phyloP scores from a whole-genome alignment of 2,113 vertebrate genomes.

The Toxotes chatareus region DNA sequence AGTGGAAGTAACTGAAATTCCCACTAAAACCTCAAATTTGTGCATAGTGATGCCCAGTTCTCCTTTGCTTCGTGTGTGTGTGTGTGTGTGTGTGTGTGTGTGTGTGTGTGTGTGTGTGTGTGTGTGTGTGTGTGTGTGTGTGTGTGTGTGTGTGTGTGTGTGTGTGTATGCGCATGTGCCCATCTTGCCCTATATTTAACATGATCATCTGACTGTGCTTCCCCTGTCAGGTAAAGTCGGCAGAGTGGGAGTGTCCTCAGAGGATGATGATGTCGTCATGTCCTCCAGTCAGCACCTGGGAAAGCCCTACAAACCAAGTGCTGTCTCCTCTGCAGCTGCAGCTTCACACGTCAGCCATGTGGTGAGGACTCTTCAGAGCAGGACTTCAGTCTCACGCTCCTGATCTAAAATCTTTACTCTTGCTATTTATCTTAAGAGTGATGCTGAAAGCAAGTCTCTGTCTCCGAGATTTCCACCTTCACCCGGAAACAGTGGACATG shows the following conservation, averaged over 20 bases:
- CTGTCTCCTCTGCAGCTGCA: slow-evolving; percentile 82
- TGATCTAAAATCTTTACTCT: too few species aligned
- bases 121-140: neutral
- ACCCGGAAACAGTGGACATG: too few species aligned
- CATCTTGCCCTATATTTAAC: neutral
- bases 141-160: too few species aligned
- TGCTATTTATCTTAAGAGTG: too few species aligned
- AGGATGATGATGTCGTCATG: slow-evolving; percentile 80
- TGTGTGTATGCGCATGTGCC: too few species aligned
- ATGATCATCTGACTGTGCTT: slow-evolving; percentile 6
- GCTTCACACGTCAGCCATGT: slow-evolving; percentile 88
- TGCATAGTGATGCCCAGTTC: neutral
- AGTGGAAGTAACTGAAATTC: slow-evolving; percentile 7
- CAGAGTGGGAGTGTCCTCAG: slow-evolving; percentile 56
- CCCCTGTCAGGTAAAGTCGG: slow-evolving; percentile 72
- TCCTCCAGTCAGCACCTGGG: slow-evolving; percentile 86
- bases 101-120: too few species aligned
- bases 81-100: neutral
- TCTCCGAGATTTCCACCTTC: too few species aligned
- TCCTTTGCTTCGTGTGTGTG: neutral
- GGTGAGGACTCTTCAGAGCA: slow-evolving; percentile 78
- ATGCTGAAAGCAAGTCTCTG: too few species aligned
- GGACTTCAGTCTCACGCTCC: neutral
- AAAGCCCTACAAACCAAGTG: slow-evolving; percentile 86
- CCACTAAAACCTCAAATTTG: neutral